Evolutionary conservation across 2,888 invertebrate species (phyloP), one percentile per base, ranked within the genome.

Genomic region (Sinopyrophorus schimmeli): DNA sequence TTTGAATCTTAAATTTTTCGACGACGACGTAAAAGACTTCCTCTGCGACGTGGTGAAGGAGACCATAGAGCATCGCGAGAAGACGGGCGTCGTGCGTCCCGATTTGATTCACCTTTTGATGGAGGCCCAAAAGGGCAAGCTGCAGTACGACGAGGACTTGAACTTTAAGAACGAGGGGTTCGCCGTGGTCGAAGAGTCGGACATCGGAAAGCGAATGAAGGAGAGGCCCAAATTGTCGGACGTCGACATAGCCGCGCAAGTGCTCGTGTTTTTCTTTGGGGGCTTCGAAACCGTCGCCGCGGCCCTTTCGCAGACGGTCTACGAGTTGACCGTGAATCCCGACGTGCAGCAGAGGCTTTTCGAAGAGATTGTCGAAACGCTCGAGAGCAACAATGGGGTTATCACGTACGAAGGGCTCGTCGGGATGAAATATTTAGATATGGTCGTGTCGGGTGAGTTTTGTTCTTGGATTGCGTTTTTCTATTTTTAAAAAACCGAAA

Each of bases 21-120:
- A n/a, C n/a, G n/a, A n/a, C n/a, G n/a, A n/a, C n/a, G n/a, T n/a
- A n/a, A n/a, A n/a, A n/a, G n/a, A 14, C 10, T 30, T 30, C 30
- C 16, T 30, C 10, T n/a, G 15, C 5, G 7, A 10, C 2, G 10
- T 16, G 14, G 16, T 30, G 1, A 30, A 12, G 16, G 30, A 30
- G 10, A 30, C 30, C 14, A 30, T 30, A 4, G 15, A 15, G 6
- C 6, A 14, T 5, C 6, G 30, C 4, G 16, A 16, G 16, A 5
- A 30, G 15, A 4, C 6, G 6, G 30, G 30, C 3, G 4, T 30
- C 7, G 15, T 30, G 3, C 30, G 30, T 2, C 30, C 30, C 4
- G 30, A 30, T 10, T 15, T 30, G 30, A 30, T 30, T 10, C 30
- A 30, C 16, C 16, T 30, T 15, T 6, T 30, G n/a, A 30, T 30